Conservation (phyloP, 2,888 invertebrate species). For the Halictus quadricinctus region DNA sequence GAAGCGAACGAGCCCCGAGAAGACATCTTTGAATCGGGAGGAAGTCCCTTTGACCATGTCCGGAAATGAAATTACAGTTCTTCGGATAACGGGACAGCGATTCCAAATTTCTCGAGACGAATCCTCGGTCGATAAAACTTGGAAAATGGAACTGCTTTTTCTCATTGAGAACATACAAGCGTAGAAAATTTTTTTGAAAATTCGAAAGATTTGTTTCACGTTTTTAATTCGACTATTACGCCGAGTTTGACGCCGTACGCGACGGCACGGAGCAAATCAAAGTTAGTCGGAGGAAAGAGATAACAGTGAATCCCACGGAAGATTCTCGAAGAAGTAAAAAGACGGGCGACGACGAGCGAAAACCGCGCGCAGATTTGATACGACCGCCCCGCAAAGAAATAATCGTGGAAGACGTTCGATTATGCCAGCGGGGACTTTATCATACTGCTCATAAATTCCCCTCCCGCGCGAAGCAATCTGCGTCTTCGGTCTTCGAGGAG, state of each 20-base stretch:
- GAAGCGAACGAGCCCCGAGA: too few relatives aligned
- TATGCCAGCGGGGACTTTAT: conserved; percentile 62
- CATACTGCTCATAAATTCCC: conserved; percentile 67
- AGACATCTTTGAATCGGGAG: too few relatives aligned
- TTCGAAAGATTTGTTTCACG: too few relatives aligned
- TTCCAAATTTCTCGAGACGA: background rate
- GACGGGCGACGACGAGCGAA: background rate
- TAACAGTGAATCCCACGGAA: background rate
- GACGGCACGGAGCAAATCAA: background rate
- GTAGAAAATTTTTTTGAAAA: too few relatives aligned
- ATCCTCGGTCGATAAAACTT: too few relatives aligned
- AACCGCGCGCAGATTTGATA: background rate
- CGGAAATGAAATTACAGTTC: background rate
- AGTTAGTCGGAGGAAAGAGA: background rate
- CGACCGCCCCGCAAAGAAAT: conserved; percentile 36
- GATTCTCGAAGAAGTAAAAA: background rate
- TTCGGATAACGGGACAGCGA: background rate
- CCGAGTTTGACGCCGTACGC: too few relatives aligned
- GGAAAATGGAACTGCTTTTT: background rate
- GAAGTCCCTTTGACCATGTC: background rate
- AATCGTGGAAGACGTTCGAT: conserved; percentile 65
- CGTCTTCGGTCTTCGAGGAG: conserved; percentile 60
- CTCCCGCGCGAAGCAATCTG: conserved; percentile 68
- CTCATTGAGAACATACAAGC: too few relatives aligned
- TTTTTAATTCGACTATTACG: too few relatives aligned